These are phyloP conservation scores for Eurytoma adleriae DNA, from an alignment of 2,888 invertebrate species.

Conservation along the genomic window DNA sequence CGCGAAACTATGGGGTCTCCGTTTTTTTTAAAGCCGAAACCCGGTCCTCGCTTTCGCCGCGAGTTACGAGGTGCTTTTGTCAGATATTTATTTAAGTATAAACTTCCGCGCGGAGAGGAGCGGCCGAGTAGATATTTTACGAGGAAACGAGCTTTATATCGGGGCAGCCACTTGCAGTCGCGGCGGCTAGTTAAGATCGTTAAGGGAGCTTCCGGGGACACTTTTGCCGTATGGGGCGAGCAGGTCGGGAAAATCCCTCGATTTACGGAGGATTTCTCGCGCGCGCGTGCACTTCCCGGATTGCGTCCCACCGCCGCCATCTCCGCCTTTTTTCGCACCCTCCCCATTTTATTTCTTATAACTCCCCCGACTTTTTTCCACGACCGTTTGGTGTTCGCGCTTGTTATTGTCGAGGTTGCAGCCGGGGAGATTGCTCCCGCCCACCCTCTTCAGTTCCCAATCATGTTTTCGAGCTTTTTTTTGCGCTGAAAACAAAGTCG, in stretches of 20 bases:
- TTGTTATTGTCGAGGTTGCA: constrained; percentile 43
- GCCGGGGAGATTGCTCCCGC: constrained; percentile 34
- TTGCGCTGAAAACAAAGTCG: neutral
- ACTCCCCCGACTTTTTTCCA: neutral
- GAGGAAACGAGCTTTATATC: constrained; percentile 45
- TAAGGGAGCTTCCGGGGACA: constrained; percentile 45
- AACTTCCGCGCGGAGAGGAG: constrained; percentile 16
- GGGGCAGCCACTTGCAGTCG: neutral
- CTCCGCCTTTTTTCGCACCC: constrained; percentile 6
- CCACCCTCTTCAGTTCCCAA: constrained; percentile 8
- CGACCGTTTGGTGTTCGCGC: constrained; percentile 2
- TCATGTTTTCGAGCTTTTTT: constrained; percentile 39
- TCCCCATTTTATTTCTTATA: constrained; percentile 32
- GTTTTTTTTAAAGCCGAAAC: neutral
- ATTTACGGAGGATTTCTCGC: constrained; percentile 49
- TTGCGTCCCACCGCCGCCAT: neutral
- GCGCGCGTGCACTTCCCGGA: constrained; percentile 8
- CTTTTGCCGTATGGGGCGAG: neutral
- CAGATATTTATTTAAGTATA: constrained; percentile 65
- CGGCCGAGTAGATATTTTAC: constrained; percentile 25
- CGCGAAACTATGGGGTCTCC: too few species aligned
- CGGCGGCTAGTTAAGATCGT: constrained; percentile 48
- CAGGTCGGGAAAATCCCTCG: constrained; percentile 44
- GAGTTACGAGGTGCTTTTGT: constrained; percentile 61
- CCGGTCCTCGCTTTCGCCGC: constrained; percentile 2